Base-by-base conservation (phyloP, 2,888 invertebrate genomes). In the Zhengitettix transpicula region DNA sequence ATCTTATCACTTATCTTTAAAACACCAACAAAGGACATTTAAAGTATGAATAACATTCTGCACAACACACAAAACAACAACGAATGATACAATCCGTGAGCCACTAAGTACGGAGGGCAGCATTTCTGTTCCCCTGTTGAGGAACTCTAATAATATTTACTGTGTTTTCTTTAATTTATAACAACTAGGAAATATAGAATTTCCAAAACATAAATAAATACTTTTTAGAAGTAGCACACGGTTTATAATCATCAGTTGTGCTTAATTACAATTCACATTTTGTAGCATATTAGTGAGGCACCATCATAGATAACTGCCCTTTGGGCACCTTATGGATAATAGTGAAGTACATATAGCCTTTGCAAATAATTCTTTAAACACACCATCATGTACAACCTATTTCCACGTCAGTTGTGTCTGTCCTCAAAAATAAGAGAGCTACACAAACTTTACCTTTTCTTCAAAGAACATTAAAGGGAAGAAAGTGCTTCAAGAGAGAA, bases 401-500 rank as follows among this genome's bases (percentile, higher is more conserved):
- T 28, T 28, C 28, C 28, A 28, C 28, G 7, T 5, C 28, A 28
- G 28, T 28, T 28, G 28, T 28, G 28, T 28, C 28, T 28, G 28
- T 28, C 28, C 28, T 28, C 28, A 28, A 28, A 28, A 28, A 28
- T 28, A 28, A 62, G 62, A 62, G 62, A 62, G 62, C 62, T 60
- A 62, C 56, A 56, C 58, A 42, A 28, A 7, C 28, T 53, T 47
- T 58, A 57, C 56, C 40, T 58, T 51, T 58, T 58, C 55, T 55
- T 60, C 51, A 56, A 62, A 54, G 56, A 60, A 60, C 56, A 62
- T 58, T 52, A 57, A 62, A 60, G 55, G 54, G 53, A 60, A 55
- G 52, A 62, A 60, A 57, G 60, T 62, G 62, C 60, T 54, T 56
- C 42, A 58, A 62, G 58, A 58, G 60, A 55, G 57, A 59, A 61